Base-by-base conservation (phyloP, 1,140 invertebrate genomes). In the Hycleus phaleratus region DNA sequence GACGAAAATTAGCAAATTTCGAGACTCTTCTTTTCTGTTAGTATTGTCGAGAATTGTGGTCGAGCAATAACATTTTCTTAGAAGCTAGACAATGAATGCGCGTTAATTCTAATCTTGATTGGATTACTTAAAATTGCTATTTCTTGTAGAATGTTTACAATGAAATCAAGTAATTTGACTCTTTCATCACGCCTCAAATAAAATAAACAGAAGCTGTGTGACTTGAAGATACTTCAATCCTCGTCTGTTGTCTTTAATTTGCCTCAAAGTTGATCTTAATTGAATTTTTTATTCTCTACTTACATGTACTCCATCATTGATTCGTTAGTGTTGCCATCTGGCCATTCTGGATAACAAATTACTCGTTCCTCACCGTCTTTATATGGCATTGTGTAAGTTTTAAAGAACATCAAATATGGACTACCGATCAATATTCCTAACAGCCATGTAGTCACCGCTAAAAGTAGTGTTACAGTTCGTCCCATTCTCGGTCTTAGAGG, bases 401-500 rank as follows among this genome's bases (percentile, higher is more conserved):
- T 89, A 68, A 85, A 90, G 72, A 85, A 93, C 18, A 95, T 74
- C 24, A 95, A 76, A 77, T 88, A 90, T 1, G 94, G 94, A 63
- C 89, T 78, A 12, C 91, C 88, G 32, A 95, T 79, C 8, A 87
- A 72, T 0, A 81, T 82, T 4, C 89, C 85, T 4, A 84, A 74
- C 1, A 85, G 70, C 94, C 94, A 96, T 54, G 94, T 94, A 24
- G 81, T 75, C 1, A 85, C 76, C 0, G 90, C 89, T 42, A 95
- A 85, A 57, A 84, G 83, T n/a, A 95, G 74, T 0, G 93, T 95
- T 0, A 84, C 80, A 26, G 84, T 78, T 62, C 84, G 83, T 3
- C 92, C 90, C 79, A 95, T 87, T 46, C 91, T 79, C 4, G 88
- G 91, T 60, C 85, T 80, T 58, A 96, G 75, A 0, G 94, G 94